A percentile compares a stretch with the other conserved stretches of the same genome.
Evolutionary conservation across 2,888 invertebrate genomes (phyloP).

Genomic region (Iselma pallidipennis): DNA sequence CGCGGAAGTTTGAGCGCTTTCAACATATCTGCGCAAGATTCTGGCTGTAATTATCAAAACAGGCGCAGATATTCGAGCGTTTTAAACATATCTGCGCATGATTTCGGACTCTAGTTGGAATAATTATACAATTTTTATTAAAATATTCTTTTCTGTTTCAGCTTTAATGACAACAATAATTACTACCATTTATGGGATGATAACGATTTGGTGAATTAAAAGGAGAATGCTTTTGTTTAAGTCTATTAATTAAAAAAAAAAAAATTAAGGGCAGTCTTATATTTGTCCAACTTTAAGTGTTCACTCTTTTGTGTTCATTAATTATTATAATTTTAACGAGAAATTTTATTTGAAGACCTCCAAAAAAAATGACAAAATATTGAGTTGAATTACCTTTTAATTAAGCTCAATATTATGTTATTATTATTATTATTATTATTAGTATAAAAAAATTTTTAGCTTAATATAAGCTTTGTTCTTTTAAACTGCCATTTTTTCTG

Average conservation of each 20-base stretch:
- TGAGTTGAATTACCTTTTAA: constrained; percentile 19
- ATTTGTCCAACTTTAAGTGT: constrained; percentile 37
- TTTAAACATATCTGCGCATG: too few relatives aligned
- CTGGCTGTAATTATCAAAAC: too few relatives aligned
- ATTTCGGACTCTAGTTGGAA: too few relatives aligned
- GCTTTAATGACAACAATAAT: constrained; percentile 37
- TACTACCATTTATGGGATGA: constrained; percentile 39
- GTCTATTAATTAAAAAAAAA: constrained; percentile 27
- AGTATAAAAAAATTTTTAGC: too few relatives aligned
- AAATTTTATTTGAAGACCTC: constrained; percentile 30
- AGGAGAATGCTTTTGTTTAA: constrained; percentile 33
- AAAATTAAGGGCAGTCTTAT: constrained; percentile 20
- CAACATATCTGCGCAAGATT: too few relatives aligned
- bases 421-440: background rate
- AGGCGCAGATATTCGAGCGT: too few relatives aligned
- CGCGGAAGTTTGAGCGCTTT: too few relatives aligned
- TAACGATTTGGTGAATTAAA: constrained; percentile 41
- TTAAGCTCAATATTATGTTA: constrained; percentile 10
- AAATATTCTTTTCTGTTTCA: constrained; percentile 40
- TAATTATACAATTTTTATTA: too few relatives aligned
- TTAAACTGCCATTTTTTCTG: constrained; percentile 52
- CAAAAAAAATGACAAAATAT: constrained; percentile 27
- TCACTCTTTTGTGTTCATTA: constrained; percentile 47
- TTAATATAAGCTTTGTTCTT: constrained; percentile 42
- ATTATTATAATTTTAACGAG: too few relatives aligned